Evolutionary conservation across 2,888 invertebrate genomes (phyloP).

Genomic region (Stenichneumon culpator): DNA sequence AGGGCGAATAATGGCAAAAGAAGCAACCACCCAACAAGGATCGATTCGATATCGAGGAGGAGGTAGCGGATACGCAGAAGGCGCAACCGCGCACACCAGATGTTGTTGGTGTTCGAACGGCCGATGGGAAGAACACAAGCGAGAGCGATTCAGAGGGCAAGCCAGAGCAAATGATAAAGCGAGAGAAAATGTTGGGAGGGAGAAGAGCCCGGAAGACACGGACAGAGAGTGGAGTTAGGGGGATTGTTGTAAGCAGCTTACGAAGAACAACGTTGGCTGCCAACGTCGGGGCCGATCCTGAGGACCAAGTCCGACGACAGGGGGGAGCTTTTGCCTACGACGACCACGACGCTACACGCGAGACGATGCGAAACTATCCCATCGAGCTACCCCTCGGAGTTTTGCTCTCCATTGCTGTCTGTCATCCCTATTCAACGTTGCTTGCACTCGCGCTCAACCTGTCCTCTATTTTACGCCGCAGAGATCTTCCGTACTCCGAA

Average conservation of each 20-base stretch:
- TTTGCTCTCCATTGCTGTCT: neutral
- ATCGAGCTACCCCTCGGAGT: constrained; percentile 19
- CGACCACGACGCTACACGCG: constrained; percentile 29
- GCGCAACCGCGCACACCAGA: neutral
- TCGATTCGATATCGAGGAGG: constrained; percentile 8
- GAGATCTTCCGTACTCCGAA: neutral
- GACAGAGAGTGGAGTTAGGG: constrained; percentile 29
- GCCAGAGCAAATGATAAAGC: neutral
- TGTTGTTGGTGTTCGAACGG: neutral
- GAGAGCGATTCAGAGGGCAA: neutral
- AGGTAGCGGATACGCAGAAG: neutral
- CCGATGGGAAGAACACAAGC: neutral
- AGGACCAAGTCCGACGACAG: constrained; percentile 29
- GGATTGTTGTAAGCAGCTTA: constrained; percentile 72
- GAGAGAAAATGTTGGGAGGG: neutral
- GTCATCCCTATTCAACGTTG: neutral
- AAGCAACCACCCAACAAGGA: neutral
- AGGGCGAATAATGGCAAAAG: neutral
- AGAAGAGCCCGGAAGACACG: constrained; percentile 37
- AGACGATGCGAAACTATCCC: constrained; percentile 37
- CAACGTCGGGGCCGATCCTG: constrained; percentile 41
- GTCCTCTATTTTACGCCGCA: neutral
- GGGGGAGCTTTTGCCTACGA: constrained; percentile 22
- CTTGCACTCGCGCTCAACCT: neutral
- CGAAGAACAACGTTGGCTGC: constrained; percentile 63